These are phyloP conservation scores for Elephantulus edwardii DNA, from an alignment of 2,113 vertebrate species.

Conservation along the genomic window DNA sequence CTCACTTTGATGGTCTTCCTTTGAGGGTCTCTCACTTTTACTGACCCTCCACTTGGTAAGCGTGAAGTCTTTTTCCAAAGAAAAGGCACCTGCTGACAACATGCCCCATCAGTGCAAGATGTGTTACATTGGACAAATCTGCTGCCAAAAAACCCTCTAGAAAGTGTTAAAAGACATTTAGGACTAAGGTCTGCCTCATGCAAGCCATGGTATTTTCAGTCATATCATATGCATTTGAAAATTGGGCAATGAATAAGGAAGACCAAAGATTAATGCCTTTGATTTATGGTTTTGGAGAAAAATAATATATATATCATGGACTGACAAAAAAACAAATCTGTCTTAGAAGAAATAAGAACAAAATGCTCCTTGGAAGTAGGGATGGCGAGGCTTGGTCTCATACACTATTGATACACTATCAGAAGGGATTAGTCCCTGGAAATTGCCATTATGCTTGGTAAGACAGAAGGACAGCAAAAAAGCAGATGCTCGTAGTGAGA, in stretches of 20 bases:
- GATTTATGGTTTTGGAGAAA: not conserved
- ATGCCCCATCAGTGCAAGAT: no score
- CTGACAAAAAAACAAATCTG: not conserved
- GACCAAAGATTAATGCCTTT: not conserved
- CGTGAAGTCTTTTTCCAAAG: no score
- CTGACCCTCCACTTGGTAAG: no score
- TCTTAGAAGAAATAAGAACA: not conserved
- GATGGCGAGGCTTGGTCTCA: not conserved
- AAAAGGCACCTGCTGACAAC: no score
- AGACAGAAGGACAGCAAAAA: not conserved
- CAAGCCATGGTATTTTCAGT: not conserved
- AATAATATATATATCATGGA: not conserved
- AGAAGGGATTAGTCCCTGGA: not conserved
- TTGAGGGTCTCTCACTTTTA: no score
- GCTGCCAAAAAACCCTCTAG: not conserved
- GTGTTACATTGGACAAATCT: not conserved
- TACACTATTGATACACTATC: not conserved
- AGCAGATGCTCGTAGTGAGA: not conserved
- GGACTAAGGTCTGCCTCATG: not conserved
- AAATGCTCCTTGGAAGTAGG: not conserved
- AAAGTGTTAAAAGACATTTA: not conserved
- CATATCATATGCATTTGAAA: not conserved
- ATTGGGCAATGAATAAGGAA: not conserved
- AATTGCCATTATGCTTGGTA: not conserved
- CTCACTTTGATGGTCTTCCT: no score